phyloP scores from a whole-genome alignment of 2,113 vertebrate species.

The Cairina moschata region DNA sequence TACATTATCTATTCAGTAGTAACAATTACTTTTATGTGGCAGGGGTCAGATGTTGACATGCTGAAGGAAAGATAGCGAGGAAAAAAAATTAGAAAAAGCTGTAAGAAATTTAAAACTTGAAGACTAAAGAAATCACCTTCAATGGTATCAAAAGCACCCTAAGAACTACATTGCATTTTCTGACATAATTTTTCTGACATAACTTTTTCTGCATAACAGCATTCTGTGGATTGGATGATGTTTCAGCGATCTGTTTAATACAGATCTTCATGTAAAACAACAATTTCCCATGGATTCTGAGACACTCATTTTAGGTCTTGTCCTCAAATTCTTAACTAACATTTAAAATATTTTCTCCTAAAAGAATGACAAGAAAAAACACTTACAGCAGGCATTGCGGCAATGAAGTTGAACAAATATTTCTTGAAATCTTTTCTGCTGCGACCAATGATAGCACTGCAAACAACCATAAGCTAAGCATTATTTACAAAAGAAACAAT shows the following conservation, averaged over 20 bases:
- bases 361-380: slow-evolving; percentile 12
- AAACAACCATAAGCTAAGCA: slow-evolving; percentile 86
- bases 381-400: slow-evolving; percentile 98
- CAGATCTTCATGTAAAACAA: not conserved
- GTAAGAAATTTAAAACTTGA: not conserved
- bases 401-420: slow-evolving; percentile 96
- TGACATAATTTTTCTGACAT: too few species aligned
- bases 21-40: not conserved
- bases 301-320: not conserved
- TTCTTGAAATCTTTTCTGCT: slow-evolving; percentile 95
- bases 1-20: not conserved
- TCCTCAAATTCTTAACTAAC: not conserved
- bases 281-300: not conserved
- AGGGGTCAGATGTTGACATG: not conserved
- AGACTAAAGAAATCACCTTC: not conserved
- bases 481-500: slow-evolving; percentile 70
- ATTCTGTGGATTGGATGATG: too few species aligned
- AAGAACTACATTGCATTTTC: not conserved
- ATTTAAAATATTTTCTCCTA: not conserved
- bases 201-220: too few species aligned
- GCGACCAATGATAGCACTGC: slow-evolving; percentile 98
- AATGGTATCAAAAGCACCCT: not conserved
- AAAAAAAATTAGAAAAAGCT: not conserved
- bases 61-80: not conserved
- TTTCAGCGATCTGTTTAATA: not conserved